Evolutionary conservation across 2,113 vertebrate species (phyloP), one percentile per base, ranked within the genome.

Genomic region (Gallinago media): DNA sequence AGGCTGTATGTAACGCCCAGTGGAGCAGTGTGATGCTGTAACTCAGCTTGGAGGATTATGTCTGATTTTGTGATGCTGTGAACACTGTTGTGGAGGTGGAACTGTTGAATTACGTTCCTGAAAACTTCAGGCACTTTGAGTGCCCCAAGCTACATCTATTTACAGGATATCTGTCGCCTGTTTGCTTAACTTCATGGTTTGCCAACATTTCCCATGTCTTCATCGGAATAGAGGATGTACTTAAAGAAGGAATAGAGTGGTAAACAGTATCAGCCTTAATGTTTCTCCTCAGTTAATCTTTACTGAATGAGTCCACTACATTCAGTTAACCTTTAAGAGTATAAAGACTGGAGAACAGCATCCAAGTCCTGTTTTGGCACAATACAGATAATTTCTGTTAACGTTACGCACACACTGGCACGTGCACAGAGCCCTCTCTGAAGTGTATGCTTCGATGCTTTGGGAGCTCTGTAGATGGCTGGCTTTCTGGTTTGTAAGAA

Each of bases 291-390:
- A 31, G 77, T 54, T 54, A 50, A 82, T 67, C 56, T 50, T 85
- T 42, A 25, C 21, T 36, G 74, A 75, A 59, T 0, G 2, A 58
- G 23, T 49, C 22, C 6, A 0, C 54, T 16, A 7, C 16, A 15
- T 75, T 74, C 11, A 63, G 1, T 58, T 74, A 42, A 63, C 17
- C 59, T 62, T 90, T 26, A 50, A 29, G 34, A 56, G 19, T 44
- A 11, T 25, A 36, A 49, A 76, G 54, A 23, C 40, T 66, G 36
- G 54, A 47, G 74, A 63, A 27, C 56, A 38, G 8, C 26, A 52
- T 23, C 62, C 1, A 0, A 31, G 23, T 85, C 75, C 38, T 85
- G 16, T 55, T 93, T 29, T 85, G 34, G 40, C 42, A 18, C 49
- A n/a, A 11, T 46, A 25, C n/a, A 56, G 36, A 21, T 75, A 25